Conservation (phyloP, 2,888 invertebrate species). For the Cataglyphis cursor region DNA sequence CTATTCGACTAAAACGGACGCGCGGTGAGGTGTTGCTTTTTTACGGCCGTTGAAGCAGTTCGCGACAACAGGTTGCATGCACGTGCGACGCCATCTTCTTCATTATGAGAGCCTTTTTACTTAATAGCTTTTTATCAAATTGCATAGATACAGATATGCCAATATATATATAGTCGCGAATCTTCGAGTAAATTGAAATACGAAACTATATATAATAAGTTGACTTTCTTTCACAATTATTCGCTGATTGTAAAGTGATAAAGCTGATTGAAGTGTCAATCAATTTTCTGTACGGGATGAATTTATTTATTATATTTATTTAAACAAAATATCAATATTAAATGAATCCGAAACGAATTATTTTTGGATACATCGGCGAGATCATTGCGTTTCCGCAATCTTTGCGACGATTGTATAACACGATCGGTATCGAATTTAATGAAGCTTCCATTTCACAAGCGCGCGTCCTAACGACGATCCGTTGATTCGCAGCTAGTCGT, state of each 20-base stretch:
- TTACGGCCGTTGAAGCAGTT: conserved; percentile 80
- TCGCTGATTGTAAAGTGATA: not conserved
- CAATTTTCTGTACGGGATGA: too few species aligned
- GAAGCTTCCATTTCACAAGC: conserved; percentile 73
- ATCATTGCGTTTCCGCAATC: conserved; percentile 56
- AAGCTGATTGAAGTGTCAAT: too few species aligned
- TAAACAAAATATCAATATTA: not conserved
- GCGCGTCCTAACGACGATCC: conserved; percentile 56
- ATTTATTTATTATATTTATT: not conserved
- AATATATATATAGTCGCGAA: not conserved
- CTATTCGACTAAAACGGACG: conserved; percentile 78
- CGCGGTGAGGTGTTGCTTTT: conserved; percentile 68
- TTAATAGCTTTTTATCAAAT: not conserved
- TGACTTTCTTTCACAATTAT: not conserved
- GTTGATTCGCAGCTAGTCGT: conserved; percentile 72
- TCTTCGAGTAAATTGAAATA: not conserved
- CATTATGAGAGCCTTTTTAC: conserved; percentile 9
- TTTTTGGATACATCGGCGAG: not conserved
- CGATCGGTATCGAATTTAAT: conserved; percentile 63
- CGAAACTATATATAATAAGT: not conserved
- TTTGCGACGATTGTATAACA: conserved; percentile 48
- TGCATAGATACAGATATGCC: not conserved
- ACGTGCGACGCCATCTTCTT: conserved; percentile 61
- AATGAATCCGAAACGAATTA: not conserved
- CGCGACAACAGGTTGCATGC: conserved; percentile 72